Base-by-base conservation (phyloP, 2,888 invertebrate genomes). In the Belgica antarctica region DNA sequence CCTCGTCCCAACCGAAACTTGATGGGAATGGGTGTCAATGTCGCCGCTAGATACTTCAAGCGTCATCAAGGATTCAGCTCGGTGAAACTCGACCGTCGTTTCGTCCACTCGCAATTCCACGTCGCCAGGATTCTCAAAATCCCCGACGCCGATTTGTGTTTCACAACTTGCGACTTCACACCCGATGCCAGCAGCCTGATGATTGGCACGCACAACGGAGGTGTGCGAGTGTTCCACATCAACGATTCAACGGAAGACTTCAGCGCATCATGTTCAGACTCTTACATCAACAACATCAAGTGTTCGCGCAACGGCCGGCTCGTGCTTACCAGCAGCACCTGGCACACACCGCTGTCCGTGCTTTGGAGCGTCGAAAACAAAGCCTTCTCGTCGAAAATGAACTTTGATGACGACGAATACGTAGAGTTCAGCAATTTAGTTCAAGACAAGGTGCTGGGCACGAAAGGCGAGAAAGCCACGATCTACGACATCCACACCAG, bases 401-500 rank as follows among this genome's bases (percentile, higher is more conserved):
- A 88, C 28, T 84, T 95, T 73, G 87, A 90, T 74, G 88, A 89
- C 73, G 94, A 96, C 74, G 91, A 92, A 74, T 91, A 95, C 78
- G 90, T 93, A 31, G 96, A 96, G 78, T 96, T 96, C 79, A 92
- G 92, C 73, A 94, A 95, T 79, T 80, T 88, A 73, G 80, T 84
- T 0, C 92, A 95, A 78, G 94, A 96, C 75, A 85, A 89, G 72
- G 86, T 96, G 70, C 86, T 98, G 66, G 96, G 95, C 71, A 97
- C 97, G 0, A 90, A 89, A 78, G 87, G 86, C 19, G 91, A 91
- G 77, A 75, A 75, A 46, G 77, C 79, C 1, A 76, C 76, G 83
- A 86, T 98, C 68, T 97, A 93, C 80, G 98, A 99, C 80, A 86
- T 94, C 15, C 83, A 86, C 72, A 94, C 94, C 0, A 92, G 93